phyloP scores from a whole-genome alignment of 2,888 invertebrate species.

The Tuberolachnus salignus region DNA sequence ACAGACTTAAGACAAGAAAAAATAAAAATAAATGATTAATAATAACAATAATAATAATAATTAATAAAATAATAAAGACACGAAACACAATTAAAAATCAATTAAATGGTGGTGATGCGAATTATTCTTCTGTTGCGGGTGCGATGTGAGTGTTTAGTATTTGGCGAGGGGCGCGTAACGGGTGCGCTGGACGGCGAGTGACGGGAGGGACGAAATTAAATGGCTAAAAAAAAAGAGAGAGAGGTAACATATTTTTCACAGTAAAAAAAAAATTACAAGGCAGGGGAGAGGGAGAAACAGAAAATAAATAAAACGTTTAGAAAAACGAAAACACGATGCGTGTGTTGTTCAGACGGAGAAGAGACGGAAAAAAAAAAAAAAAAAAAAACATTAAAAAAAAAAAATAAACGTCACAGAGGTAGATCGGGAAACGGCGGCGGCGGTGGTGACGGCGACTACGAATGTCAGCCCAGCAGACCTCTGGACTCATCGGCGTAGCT shows the following conservation, averaged over 20 bases:
- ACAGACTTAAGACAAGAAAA: background rate
- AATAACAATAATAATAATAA: slow-evolving; percentile 8
- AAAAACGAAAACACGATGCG: background rate
- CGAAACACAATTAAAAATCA: background rate
- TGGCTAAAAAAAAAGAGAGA: too few species aligned
- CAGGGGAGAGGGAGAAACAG: background rate
- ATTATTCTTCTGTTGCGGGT: background rate
- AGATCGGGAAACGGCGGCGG: too few species aligned
- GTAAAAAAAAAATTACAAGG: background rate
- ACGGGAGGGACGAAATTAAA: background rate
- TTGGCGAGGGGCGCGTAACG: background rate
- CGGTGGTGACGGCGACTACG: too few species aligned
- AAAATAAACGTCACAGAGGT: too few species aligned
- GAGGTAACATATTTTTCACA: too few species aligned
- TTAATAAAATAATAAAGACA: background rate
- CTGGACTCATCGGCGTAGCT: slow-evolving; percentile 64
- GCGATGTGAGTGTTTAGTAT: background rate
- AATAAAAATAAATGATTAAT: background rate
- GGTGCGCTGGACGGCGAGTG: background rate
- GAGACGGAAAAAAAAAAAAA: too few species aligned
- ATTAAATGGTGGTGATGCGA: background rate
- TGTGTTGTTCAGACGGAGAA: too few species aligned
- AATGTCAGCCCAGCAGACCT: slow-evolving; percentile 36
- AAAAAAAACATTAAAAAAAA: background rate
- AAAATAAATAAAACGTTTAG: background rate